These are phyloP conservation scores for Somateria mollissima DNA, from an alignment of 2,797 vertebrate species.

Conservation along the genomic window DNA sequence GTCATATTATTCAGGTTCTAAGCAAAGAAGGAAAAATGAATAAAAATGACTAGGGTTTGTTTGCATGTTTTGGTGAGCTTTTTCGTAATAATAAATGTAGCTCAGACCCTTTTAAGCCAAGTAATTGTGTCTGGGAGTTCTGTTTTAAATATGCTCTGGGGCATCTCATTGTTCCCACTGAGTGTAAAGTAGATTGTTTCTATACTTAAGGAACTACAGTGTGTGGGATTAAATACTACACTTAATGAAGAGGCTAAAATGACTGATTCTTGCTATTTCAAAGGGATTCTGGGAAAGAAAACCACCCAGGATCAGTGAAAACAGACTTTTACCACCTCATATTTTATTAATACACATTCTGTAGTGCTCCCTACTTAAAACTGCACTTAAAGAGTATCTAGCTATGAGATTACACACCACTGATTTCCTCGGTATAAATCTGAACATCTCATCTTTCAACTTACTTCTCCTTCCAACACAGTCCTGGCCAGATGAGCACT, in stretches of 20 bases:
- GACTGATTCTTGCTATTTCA: constrained; percentile 42
- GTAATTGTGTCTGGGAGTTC: constrained; percentile 46
- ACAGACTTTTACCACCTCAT: constrained; percentile 35
- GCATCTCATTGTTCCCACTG: constrained; percentile 47
- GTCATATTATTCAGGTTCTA: not conserved
- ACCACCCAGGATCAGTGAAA: constrained; percentile 38
- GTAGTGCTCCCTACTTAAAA: constrained; percentile 16
- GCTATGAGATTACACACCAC: not conserved
- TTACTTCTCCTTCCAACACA: not conserved
- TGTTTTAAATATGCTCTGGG: constrained; percentile 44
- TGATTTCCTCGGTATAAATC: constrained; percentile 22
- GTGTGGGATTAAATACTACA: constrained; percentile 51
- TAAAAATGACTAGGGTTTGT: not conserved
- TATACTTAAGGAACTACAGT: constrained; percentile 29
- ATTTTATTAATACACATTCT: constrained; percentile 50
- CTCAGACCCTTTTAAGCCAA: constrained; percentile 32
- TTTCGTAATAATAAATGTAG: constrained; percentile 35
- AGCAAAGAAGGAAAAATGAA: not conserved
- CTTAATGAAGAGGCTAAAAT: constrained; percentile 58
- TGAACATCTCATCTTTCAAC: not conserved
- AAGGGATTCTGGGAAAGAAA: constrained; percentile 59
- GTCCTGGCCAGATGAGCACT: not conserved
- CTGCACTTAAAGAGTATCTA: not conserved
- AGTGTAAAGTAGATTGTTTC: constrained; percentile 50
- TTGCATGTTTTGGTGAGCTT: constrained; percentile 30